A percentile compares a stretch with the other conserved stretches of the same genome.
Conservation (phyloP, 2,113 vertebrate species). For the Etheostoma spectabile region DNA sequence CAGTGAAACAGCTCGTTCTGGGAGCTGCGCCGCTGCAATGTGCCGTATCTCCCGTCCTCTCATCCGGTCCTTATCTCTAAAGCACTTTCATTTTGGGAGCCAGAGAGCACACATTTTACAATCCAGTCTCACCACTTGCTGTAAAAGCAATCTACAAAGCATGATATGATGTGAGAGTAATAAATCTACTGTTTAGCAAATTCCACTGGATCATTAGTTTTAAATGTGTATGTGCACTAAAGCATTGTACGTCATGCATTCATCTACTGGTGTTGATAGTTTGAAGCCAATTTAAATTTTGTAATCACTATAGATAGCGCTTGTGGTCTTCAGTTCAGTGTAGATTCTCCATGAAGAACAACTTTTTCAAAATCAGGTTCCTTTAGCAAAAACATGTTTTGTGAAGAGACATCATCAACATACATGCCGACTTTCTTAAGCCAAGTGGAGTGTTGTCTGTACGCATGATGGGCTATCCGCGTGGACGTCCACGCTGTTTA, state of each 20-base stretch:
- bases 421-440: too few relatives aligned
- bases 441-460: too few relatives aligned
- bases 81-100: conserved; percentile 78
- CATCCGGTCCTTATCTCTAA: conserved; percentile 79
- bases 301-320: background rate
- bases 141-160: conserved; percentile 57
- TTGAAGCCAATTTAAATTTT: conserved; percentile 11
- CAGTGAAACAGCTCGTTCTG: conserved; percentile 67
- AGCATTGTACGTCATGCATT: conserved; percentile 1
- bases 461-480: too few relatives aligned
- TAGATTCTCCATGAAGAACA: background rate
- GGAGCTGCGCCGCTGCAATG: conserved; percentile 77
- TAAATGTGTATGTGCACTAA: conserved; percentile 39
- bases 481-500: too few relatives aligned
- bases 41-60: conserved; percentile 77
- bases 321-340: background rate
- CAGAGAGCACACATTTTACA: conserved; percentile 75
- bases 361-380: too few relatives aligned
- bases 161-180: conserved; percentile 34
- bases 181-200: conserved; percentile 53
- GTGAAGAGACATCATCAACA: too few relatives aligned
- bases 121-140: conserved; percentile 45
- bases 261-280: conserved; percentile 13
- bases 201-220: conserved; percentile 50
- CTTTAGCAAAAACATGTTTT: too few relatives aligned